phyloP scores from a whole-genome alignment of 1,140 invertebrate genomes.

The Zaprionus kolodkinae region DNA sequence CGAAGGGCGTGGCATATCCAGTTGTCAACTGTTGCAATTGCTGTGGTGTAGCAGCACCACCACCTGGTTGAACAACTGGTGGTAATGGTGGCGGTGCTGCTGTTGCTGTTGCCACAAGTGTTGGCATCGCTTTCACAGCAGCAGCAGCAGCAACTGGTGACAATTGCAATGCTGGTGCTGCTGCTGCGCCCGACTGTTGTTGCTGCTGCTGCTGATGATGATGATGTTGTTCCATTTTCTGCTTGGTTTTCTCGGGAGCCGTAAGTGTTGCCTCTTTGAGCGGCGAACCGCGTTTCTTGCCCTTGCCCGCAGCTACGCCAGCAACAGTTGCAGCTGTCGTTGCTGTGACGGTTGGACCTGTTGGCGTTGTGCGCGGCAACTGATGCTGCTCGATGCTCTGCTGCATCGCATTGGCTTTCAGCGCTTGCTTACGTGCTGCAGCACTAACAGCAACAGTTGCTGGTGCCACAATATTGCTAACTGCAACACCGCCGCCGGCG shows the following conservation, averaged over 20 bases:
- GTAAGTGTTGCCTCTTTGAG: conserved; percentile 65
- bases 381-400: conserved; percentile 58
- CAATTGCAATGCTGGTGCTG: conserved; percentile 22
- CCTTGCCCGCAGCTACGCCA: conserved; percentile 27
- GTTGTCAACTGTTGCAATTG: conserved; percentile 22
- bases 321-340: background rate
- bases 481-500: background rate
- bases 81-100: conserved; percentile 7
- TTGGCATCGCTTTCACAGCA: background rate
- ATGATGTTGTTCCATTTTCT: conserved; percentile 46
- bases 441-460: conserved; percentile 13
- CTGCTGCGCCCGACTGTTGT: background rate
- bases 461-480: conserved; percentile 9
- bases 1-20: conserved; percentile 61
- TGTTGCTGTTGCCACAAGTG: background rate
- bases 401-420: conserved; percentile 46
- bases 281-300: conserved; percentile 78
- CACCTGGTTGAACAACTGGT: background rate
- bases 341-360: background rate
- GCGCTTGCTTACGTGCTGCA: conserved; percentile 53
- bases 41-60: background rate
- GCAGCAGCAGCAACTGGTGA: conserved; percentile 19
- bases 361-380: conserved; percentile 18
- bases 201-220: conserved; percentile 35
- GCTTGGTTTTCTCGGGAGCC: conserved; percentile 51